phyloP scores from a whole-genome alignment of 2,113 vertebrate genomes.

The Brachypteracias leptosomus region DNA sequence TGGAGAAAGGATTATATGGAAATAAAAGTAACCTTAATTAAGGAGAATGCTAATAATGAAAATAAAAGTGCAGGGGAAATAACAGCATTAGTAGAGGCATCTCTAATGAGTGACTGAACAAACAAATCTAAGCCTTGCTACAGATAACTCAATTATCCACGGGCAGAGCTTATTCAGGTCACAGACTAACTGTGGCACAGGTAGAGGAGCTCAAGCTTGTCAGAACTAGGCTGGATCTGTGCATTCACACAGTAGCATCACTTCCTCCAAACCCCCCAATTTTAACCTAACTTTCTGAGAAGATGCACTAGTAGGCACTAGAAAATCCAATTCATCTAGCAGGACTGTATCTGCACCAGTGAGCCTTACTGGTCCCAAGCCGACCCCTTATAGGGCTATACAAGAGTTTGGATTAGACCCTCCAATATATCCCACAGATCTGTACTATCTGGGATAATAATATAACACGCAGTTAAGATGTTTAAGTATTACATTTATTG shows the following conservation, averaged over 20 bases:
- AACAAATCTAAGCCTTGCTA: neutral
- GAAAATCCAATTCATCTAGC: neutral
- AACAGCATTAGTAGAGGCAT: neutral
- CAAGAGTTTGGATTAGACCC: neutral
- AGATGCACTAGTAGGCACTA: neutral
- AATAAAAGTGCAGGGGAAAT: neutral
- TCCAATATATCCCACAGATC: neutral
- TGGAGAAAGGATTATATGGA: neutral
- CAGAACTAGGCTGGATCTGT: neutral
- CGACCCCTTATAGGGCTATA: neutral
- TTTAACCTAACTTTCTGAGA: neutral
- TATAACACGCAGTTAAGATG: neutral
- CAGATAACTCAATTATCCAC: neutral
- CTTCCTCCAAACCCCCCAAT: neutral
- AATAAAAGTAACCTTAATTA: neutral
- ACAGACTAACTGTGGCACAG: neutral
- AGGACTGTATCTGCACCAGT: neutral
- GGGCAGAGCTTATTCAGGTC: neutral
- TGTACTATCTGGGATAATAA: neutral
- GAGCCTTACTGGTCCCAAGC: neutral
- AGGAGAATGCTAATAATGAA: neutral
- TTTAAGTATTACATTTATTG: neutral
- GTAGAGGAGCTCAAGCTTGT: neutral
- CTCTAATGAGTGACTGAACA: neutral
- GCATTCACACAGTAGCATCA: neutral